A percentile compares a stretch with the other conserved stretches of the same genome.
phyloP scores from a whole-genome alignment of 2,797 vertebrate genomes.

The Alosa sapidissima region DNA sequence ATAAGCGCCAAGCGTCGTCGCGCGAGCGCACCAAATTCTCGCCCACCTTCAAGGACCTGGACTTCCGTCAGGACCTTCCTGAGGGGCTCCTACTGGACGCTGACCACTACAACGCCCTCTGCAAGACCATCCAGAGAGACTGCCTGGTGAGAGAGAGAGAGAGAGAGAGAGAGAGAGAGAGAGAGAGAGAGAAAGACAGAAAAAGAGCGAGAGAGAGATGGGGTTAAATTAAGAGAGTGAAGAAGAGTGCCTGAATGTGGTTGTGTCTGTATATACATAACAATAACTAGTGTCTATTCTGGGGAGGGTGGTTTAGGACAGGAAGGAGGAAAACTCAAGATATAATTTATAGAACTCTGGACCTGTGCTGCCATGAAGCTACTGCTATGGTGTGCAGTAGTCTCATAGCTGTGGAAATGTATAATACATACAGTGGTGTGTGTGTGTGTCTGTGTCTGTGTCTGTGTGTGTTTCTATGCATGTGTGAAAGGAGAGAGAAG shows the following conservation, averaged over 20 bases:
- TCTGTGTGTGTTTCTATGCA: neutral
- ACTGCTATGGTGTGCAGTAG: no score
- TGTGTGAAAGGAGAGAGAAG: neutral
- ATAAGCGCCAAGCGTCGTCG: slow-evolving; percentile 85
- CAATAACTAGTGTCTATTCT: no score
- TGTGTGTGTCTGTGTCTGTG: neutral
- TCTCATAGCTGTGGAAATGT: no score
- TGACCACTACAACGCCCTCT: slow-evolving; percentile 86
- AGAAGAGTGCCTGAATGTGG: neutral
- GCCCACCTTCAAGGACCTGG: slow-evolving; percentile 92
- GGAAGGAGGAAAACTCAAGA: neutral
- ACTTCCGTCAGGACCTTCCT: slow-evolving; percentile 84
- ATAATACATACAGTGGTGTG: no score
- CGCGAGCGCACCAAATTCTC: slow-evolving; percentile 85
- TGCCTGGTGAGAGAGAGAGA: slow-evolving; percentile 81
- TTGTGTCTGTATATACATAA: neutral
- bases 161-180: neutral
- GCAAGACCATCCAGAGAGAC: slow-evolving; percentile 91
- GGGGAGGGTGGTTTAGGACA: neutral
- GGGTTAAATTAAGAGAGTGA: neutral
- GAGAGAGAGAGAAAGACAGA: neutral
- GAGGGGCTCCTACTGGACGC: slow-evolving; percentile 85
- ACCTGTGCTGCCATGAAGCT: neutral
- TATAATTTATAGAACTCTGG: neutral
- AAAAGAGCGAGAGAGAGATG: neutral